These are phyloP conservation scores for Anorthoa munda DNA, from an alignment of 2,888 invertebrate species.

Conservation along the genomic window DNA sequence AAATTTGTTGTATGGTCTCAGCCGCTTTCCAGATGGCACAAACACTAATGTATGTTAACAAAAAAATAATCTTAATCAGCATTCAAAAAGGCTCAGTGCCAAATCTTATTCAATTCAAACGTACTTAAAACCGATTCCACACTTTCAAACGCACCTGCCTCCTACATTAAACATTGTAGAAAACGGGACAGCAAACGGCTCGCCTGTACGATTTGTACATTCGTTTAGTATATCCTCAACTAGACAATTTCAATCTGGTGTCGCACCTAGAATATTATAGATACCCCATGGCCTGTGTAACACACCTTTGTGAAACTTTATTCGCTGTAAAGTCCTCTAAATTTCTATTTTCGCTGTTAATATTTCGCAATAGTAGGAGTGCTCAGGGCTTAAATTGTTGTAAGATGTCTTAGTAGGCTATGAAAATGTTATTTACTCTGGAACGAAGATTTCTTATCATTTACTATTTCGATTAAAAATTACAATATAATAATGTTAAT, in stretches of 20 bases:
- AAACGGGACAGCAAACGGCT: constrained; percentile 35
- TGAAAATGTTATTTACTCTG: neutral
- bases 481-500: neutral
- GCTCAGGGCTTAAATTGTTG: no score
- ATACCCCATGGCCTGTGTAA: neutral
- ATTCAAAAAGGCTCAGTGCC: constrained; percentile 43
- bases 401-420: neutral
- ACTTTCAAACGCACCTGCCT: constrained; percentile 60
- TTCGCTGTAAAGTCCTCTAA: constrained; percentile 4
- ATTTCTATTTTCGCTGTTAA: constrained; percentile 12
- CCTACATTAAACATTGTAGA: constrained; percentile 55
- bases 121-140: constrained; percentile 16
- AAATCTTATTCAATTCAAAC: constrained; percentile 37
- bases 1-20: neutral
- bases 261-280: constrained; percentile 15
- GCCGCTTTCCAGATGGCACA: neutral
- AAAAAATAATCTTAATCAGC: neutral
- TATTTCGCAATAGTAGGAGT: constrained; percentile 15
- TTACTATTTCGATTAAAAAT: neutral
- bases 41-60: neutral
- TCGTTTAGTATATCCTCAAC: constrained; percentile 24
- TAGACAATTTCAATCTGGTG: constrained; percentile 2
- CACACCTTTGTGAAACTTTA: constrained; percentile 12
- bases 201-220: constrained; percentile 20
- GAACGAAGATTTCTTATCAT: neutral